phyloP scores from a whole-genome alignment of 1,140 invertebrate species.

The Drosophila tristis region DNA sequence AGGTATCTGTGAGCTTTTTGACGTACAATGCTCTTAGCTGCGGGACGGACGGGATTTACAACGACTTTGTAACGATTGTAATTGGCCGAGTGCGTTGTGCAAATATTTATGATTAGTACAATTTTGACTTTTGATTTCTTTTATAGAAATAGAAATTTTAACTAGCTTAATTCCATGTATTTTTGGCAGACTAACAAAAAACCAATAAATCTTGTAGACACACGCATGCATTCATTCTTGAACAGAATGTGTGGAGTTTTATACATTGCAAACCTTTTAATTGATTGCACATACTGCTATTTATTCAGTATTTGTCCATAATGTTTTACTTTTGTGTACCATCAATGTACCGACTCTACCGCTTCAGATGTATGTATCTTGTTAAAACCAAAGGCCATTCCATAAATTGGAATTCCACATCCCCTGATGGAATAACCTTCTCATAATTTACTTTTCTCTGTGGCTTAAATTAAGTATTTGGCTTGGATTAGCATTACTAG shows the following conservation, averaged over 20 bases:
- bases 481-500: too few relatives aligned
- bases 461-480: too few relatives aligned
- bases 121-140: slow-evolving; percentile 82
- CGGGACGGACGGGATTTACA: slow-evolving; percentile 10
- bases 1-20: slow-evolving; percentile 81
- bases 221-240: slow-evolving; percentile 6
- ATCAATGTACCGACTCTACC: too few relatives aligned
- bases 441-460: too few relatives aligned
- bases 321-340: too few relatives aligned
- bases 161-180: slow-evolving; percentile 72
- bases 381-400: too few relatives aligned
- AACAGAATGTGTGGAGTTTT: slow-evolving; percentile 21
- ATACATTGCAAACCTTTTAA: background rate
- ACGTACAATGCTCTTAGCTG: slow-evolving; percentile 70
- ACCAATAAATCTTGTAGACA: slow-evolving; percentile 52
- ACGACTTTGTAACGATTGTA: slow-evolving; percentile 41
- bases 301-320: too few relatives aligned
- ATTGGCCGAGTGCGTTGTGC: slow-evolving; percentile 76
- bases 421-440: too few relatives aligned
- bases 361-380: too few relatives aligned
- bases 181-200: slow-evolving; percentile 51
- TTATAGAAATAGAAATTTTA: slow-evolving; percentile 70
- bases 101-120: slow-evolving; percentile 79
- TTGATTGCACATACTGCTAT: too few relatives aligned
- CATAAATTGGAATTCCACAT: too few relatives aligned